These are phyloP conservation scores for Procavia capensis DNA, from an alignment of 2,113 vertebrate species.

Conservation along the genomic window DNA sequence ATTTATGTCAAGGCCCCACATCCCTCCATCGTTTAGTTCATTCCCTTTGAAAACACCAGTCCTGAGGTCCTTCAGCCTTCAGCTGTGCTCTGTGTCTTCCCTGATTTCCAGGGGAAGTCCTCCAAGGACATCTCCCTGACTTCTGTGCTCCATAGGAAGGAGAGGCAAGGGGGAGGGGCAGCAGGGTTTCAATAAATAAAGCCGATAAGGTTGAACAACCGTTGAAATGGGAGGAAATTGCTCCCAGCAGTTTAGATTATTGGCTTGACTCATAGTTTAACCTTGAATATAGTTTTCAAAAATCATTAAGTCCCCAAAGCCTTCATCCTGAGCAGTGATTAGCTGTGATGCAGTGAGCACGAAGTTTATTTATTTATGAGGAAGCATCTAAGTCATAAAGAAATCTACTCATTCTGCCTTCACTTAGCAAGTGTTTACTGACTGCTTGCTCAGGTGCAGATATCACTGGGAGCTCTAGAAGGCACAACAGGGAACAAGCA, in stretches of 20 bases:
- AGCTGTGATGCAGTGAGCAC: constrained; percentile 62
- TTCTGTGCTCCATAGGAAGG: background rate
- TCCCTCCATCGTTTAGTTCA: background rate
- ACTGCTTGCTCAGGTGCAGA: background rate
- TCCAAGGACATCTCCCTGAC: background rate
- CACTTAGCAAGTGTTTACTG: background rate
- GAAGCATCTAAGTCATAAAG: background rate
- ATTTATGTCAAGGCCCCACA: background rate
- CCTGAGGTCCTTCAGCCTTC: background rate
- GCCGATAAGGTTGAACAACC: background rate
- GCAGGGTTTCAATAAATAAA: constrained; percentile 8
- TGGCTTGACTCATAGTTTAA: constrained; percentile 77
- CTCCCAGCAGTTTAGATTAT: constrained; percentile 55
- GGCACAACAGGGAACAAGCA: accelerated
- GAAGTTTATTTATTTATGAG: constrained; percentile 67
- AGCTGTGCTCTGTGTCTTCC: background rate
- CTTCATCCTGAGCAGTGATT: constrained; percentile 69
- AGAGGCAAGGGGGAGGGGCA: accelerated
- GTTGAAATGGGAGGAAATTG: constrained; percentile 69
- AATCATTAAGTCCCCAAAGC: constrained; percentile 74
- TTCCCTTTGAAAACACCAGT: background rate
- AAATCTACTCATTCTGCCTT: background rate
- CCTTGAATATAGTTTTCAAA: constrained; percentile 74
- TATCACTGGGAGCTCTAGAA: accelerated
- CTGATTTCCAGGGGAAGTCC: background rate